phyloP scores from a whole-genome alignment of 2,888 invertebrate species.

The Cotesia congregata region DNA sequence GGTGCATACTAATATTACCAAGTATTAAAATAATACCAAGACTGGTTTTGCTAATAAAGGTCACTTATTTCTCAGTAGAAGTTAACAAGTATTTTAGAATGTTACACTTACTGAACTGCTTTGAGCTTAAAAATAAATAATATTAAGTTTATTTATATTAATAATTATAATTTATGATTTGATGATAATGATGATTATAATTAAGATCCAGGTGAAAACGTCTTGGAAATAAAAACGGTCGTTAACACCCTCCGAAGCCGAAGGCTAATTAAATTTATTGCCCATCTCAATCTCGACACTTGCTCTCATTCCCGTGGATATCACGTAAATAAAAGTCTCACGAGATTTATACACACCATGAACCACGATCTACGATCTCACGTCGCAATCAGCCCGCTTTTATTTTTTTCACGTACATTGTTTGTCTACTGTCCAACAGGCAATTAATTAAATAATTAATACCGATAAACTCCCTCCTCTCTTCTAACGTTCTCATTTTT shows the following conservation, averaged over 20 bases:
- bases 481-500: neutral
- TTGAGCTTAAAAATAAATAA: no score
- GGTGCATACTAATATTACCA: neutral
- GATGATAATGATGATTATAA: slow-evolving; percentile 40
- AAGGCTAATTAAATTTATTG: slow-evolving; percentile 34
- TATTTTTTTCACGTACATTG: neutral
- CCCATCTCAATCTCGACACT: neutral
- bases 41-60: neutral
- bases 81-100: no score
- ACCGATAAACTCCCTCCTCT: neutral
- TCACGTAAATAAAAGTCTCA: neutral
- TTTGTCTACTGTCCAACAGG: neutral
- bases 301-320: neutral
- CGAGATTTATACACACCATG: neutral
- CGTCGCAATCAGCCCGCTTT: neutral
- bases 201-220: slow-evolving; percentile 41
- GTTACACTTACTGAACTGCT: no score
- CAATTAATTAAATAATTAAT: neutral
- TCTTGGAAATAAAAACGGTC: slow-evolving; percentile 45
- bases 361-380: neutral
- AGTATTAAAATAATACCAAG: neutral
- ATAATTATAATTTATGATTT: no score
- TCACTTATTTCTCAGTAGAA: neutral
- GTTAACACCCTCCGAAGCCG: slow-evolving; percentile 10
- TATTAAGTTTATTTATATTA: no score